phyloP scores from a whole-genome alignment of 2,797 vertebrate species.

The Lacerta agilis region DNA sequence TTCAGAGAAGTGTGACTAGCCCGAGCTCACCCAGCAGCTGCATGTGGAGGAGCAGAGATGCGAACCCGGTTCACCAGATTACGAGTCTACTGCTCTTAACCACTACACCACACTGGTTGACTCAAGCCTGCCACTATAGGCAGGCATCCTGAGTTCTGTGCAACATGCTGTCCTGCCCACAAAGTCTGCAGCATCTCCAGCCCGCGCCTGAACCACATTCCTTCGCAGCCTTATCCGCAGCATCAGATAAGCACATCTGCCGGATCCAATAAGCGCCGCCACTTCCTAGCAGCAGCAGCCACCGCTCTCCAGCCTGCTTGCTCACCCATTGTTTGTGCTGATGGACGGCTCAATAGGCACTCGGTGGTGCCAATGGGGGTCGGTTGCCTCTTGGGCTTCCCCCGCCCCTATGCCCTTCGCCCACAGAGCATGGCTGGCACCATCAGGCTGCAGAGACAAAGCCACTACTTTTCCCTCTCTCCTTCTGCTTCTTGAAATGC shows the following conservation, averaged over 20 bases:
- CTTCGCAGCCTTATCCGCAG: background rate
- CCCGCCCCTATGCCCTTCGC: background rate
- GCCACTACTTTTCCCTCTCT: conserved; percentile 20
- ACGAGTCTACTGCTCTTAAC: too few species aligned
- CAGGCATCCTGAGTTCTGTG: background rate
- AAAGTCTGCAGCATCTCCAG: background rate
- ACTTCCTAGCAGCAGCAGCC: background rate
- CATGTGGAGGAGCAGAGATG: too few species aligned
- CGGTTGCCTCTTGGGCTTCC: background rate
- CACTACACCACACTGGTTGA: too few species aligned
- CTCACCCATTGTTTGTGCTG: background rate
- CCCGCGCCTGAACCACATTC: background rate
- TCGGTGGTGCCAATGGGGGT: background rate
- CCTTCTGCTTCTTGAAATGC: conserved; percentile 44
- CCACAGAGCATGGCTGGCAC: conserved; percentile 38
- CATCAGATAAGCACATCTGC: background rate
- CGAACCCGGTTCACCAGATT: too few species aligned
- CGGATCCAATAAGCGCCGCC: rapidly evolving
- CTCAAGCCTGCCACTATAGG: background rate
- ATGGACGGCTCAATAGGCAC: background rate
- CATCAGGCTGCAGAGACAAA: conserved; percentile 33
- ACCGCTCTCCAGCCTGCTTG: background rate
- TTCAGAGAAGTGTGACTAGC: too few species aligned
- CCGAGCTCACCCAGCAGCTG: too few species aligned
- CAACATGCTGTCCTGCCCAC: background rate